Conservation (phyloP, 2,888 invertebrate species). For the Kuschelorhynchus macadamiae region DNA sequence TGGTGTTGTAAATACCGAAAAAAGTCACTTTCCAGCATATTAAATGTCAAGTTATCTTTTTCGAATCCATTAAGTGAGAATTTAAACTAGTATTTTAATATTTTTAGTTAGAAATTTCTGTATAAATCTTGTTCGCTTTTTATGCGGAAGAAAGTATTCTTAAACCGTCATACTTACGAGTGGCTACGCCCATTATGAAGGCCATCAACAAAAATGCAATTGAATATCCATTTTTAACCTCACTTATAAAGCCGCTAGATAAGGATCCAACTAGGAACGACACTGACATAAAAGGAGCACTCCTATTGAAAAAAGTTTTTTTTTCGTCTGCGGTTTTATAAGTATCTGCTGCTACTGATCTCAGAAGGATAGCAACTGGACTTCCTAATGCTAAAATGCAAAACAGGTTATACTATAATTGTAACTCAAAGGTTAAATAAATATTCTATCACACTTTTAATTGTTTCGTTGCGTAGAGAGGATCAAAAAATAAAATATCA, state of each 20-base stretch:
- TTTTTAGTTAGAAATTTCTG: too few relatives aligned
- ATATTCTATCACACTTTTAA: background rate
- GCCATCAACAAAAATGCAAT: constrained; percentile 43
- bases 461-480: too few relatives aligned
- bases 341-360: constrained; percentile 40
- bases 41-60: too few relatives aligned
- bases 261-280: constrained; percentile 47
- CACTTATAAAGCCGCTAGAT: constrained; percentile 51
- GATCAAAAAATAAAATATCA: too few relatives aligned
- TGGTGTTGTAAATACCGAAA: too few relatives aligned
- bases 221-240: constrained; percentile 44
- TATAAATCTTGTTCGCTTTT: too few relatives aligned
- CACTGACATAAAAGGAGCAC: constrained; percentile 34
- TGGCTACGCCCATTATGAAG: constrained; percentile 15
- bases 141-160: too few relatives aligned
- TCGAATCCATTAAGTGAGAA: too few relatives aligned
- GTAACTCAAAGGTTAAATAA: background rate
- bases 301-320: constrained; percentile 45
- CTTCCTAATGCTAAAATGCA: constrained; percentile 42
- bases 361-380: constrained; percentile 40
- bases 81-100: too few relatives aligned
- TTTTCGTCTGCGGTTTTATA: constrained; percentile 43
- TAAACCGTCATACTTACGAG: constrained; percentile 41
- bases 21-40: too few relatives aligned
- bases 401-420: too few relatives aligned